These are phyloP conservation scores for Catocala fraxini DNA, from an alignment of 2,888 invertebrate species.

Conservation along the genomic window DNA sequence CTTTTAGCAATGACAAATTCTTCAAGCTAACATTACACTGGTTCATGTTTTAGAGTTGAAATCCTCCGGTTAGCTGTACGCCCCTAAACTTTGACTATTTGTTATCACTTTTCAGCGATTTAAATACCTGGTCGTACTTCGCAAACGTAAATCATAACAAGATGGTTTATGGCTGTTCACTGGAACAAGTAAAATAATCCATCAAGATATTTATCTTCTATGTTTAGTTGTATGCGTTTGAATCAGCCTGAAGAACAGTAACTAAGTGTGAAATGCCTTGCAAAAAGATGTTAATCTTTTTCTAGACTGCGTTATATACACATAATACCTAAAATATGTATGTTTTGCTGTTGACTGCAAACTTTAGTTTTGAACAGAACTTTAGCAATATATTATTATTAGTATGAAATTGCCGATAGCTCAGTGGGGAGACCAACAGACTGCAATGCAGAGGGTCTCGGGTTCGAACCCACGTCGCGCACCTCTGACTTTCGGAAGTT, in stretches of 20 bases:
- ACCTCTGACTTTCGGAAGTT: too few relatives aligned
- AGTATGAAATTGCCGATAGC: too few relatives aligned
- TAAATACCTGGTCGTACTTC: slow-evolving; percentile 40
- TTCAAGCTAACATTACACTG: not conserved
- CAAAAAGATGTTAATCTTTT: too few relatives aligned
- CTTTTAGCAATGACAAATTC: not conserved
- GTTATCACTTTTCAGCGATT: slow-evolving; percentile 49
- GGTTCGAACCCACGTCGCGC: too few relatives aligned
- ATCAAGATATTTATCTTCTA: not conserved
- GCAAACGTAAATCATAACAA: slow-evolving; percentile 41
- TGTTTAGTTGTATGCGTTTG: not conserved
- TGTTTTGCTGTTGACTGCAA: too few relatives aligned
- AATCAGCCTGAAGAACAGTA: not conserved
- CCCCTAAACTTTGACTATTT: slow-evolving; percentile 44
- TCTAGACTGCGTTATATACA: too few relatives aligned
- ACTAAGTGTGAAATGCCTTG: too few relatives aligned
- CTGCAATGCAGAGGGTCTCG: too few relatives aligned
- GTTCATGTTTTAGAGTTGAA: slow-evolving; percentile 31
- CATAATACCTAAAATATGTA: too few relatives aligned
- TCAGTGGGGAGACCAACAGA: too few relatives aligned
- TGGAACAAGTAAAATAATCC: slow-evolving; percentile 1
- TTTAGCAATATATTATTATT: too few relatives aligned
- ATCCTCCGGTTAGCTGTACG: slow-evolving; percentile 41
- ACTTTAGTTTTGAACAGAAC: too few relatives aligned
- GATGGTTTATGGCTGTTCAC: slow-evolving; percentile 32